A percentile compares a stretch with the other conserved stretches of the same genome.
These are phyloP conservation scores for Macaria notata DNA, from an alignment of 2,888 invertebrate species.

Conservation along the genomic window DNA sequence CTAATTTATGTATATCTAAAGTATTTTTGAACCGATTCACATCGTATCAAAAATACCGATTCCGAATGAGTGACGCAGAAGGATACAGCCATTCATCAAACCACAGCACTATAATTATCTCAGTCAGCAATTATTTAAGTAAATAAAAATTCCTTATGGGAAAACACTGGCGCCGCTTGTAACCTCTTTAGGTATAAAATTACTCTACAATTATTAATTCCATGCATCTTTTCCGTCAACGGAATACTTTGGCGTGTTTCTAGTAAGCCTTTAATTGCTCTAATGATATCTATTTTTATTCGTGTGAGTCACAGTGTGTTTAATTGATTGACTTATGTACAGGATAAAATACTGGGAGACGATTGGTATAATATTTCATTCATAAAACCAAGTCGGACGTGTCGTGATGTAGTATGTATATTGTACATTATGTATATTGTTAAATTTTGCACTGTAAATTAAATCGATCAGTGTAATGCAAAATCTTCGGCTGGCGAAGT, in stretches of 20 bases:
- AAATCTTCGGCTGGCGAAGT: too few species aligned
- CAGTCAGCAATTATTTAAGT: neutral
- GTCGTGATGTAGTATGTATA: too few species aligned
- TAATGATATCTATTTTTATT: slow-evolving; percentile 10
- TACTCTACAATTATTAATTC: slow-evolving; percentile 9
- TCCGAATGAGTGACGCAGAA: neutral
- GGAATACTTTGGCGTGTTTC: slow-evolving; percentile 5
- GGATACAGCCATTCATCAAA: neutral
- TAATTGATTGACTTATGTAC: neutral
- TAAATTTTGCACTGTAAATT: too few species aligned
- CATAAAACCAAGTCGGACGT: too few species aligned
- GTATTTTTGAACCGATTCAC: too few species aligned
- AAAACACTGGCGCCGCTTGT: slow-evolving; percentile 8
- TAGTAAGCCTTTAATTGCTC: slow-evolving; percentile 9
- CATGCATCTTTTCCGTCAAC: slow-evolving; percentile 18
- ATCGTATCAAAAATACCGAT: too few species aligned
- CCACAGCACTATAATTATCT: neutral
- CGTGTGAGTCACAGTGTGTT: neutral
- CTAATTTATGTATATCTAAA: too few species aligned
- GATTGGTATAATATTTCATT: too few species aligned
- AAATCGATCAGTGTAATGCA: too few species aligned
- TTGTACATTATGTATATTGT: too few species aligned
- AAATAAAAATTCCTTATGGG: neutral
- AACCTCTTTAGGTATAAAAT: neutral
- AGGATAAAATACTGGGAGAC: neutral